Evolutionary conservation across 2,113 vertebrate genomes (phyloP).

Genomic region (Bujurquina vittata): DNA sequence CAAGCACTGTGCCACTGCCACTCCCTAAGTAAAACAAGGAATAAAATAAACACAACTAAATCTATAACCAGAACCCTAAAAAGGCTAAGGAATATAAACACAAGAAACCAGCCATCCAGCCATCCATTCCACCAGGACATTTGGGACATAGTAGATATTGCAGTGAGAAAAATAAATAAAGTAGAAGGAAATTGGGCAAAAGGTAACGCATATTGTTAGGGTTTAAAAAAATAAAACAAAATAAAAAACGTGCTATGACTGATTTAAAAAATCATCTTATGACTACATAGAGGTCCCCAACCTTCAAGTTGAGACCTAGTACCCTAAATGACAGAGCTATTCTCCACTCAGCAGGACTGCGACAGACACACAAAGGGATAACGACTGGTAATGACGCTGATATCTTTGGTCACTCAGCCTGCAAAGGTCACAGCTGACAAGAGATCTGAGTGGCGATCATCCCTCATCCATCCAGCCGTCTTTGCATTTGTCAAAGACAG

Average conservation of each 20-base stretch:
- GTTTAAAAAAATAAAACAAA: neutral
- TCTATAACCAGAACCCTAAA: too few species aligned
- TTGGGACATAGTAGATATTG: too few species aligned
- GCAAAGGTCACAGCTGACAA: slow-evolving; percentile 73
- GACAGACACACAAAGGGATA: slow-evolving; percentile 64
- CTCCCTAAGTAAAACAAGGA: too few species aligned
- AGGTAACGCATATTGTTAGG: neutral
- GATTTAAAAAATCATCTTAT: slow-evolving; percentile 41
- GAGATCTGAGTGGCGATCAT: slow-evolving; percentile 37
- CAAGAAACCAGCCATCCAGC: too few species aligned
- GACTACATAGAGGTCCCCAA: slow-evolving; percentile 38
- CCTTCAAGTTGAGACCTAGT: slow-evolving; percentile 40
- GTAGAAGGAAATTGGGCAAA: too few species aligned
- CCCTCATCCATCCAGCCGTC: slow-evolving; percentile 36
- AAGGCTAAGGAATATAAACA: too few species aligned
- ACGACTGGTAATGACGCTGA: slow-evolving; percentile 67
- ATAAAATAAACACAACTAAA: too few species aligned
- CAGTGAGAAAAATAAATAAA: too few species aligned
- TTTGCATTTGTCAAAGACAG: neutral
- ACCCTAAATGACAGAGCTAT: slow-evolving; percentile 62
- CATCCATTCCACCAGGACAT: too few species aligned
- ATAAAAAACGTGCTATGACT: slow-evolving; percentile 13
- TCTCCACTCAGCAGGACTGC: slow-evolving; percentile 59
- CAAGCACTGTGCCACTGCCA: too few species aligned
- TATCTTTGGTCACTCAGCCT: slow-evolving; percentile 65